Evolutionary conservation across 2,797 vertebrate genomes (phyloP), one percentile per base, ranked within the genome.

Genomic region (Pitangus sulphuratus): DNA sequence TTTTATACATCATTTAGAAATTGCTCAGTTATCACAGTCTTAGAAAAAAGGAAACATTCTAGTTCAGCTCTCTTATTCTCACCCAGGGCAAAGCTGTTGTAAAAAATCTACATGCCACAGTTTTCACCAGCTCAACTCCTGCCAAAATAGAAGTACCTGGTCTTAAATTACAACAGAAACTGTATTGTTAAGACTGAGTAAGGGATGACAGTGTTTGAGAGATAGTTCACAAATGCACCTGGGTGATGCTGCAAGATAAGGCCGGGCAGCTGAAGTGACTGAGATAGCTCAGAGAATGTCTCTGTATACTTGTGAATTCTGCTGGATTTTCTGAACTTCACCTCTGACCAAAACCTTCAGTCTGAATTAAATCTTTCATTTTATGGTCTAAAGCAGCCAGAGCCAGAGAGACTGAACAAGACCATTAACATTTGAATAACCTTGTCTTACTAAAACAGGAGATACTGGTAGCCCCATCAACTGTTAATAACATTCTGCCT

Each of bases 371-470:
- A 88, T 87, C 84, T 92, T 93, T 50, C 17, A 56, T 93, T 93
- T 95, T 87, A 90, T 69, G n/a, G 35, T 21, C 22, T 57, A 68
- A 95, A 84, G 20, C 61, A 81, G 45, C 9, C 65, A 81, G 48
- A 62, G 69, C 8, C 53, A 79, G 69, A 64, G 28, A 84, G 17
- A 75, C 58, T 68, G 72, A 90, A 75, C 42, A 90, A 89, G 61
- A 64, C 24, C 21, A 88, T 91, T 93, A 91, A 88, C 79, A 93
- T 93, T 71, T 95, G 65, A 90, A 95, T 86, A 95, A 94, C 86
- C 72, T 74, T 90, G 85, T 91, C 74, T 83, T 53, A 28, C 60
- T 87, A 48, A 85, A 89, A 80, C 68, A 91, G 57, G 39, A 85
- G 91, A 72, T 37, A 77, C 40, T 53, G 42, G 53, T 62, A 90